Evolutionary conservation across 2,797 vertebrate species (phyloP).

Genomic region (Melanotaenia trifasciata): DNA sequence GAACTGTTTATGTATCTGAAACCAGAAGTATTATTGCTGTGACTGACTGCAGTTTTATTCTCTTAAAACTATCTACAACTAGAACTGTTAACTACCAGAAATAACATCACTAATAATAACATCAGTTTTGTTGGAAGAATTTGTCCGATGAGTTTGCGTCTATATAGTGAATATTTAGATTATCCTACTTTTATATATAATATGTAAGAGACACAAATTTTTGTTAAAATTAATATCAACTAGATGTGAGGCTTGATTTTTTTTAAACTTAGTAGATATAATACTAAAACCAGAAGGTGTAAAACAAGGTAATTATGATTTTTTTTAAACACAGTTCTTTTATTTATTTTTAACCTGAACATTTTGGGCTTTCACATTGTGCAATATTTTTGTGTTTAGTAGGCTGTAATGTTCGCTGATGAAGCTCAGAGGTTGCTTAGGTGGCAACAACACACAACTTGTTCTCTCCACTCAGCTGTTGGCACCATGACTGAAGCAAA

Average conservation of each 20-base stretch:
- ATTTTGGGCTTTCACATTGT: conserved; percentile 6
- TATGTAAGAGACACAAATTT: conserved; percentile 17
- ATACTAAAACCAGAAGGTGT: conserved; percentile 8
- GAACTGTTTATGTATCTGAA: conserved; percentile 1
- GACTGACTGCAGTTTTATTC: conserved; percentile 15
- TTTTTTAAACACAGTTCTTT: background rate
- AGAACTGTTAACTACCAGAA: background rate
- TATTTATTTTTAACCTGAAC: background rate
- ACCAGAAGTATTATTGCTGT: conserved; percentile 37
- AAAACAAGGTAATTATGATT: background rate
- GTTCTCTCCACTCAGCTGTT: conserved; percentile 39
- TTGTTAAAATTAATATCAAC: conserved; percentile 41
- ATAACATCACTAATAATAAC: too few relatives aligned
- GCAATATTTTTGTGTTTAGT: conserved; percentile 46
- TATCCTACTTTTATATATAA: conserved; percentile 1
- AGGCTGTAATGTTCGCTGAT: conserved; percentile 29
- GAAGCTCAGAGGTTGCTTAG: conserved; percentile 19
- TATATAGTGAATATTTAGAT: background rate
- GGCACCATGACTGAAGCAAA: conserved; percentile 51
- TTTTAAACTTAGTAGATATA: conserved; percentile 28
- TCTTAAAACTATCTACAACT: background rate
- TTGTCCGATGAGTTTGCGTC: background rate
- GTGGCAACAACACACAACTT: conserved; percentile 35
- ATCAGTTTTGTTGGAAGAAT: background rate
- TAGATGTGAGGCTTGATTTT: conserved; percentile 29